These are phyloP conservation scores for Epistrophella euchroma DNA, from an alignment of 2,888 invertebrate genomes.

Conservation along the genomic window DNA sequence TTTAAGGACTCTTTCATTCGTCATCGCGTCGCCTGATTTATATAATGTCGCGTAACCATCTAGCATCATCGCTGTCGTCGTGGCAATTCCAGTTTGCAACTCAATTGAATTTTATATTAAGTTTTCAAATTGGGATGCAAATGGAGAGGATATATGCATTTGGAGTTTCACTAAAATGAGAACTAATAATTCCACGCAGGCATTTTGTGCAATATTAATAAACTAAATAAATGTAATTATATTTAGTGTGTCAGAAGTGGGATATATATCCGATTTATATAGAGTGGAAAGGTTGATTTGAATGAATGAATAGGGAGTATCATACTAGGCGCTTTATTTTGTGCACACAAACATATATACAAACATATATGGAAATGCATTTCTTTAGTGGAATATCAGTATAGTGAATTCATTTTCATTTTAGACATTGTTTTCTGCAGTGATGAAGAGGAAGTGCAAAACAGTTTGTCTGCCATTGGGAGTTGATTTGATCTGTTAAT, in stretches of 20 bases:
- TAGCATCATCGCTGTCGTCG: constrained; percentile 15
- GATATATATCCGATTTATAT: constrained; percentile 14
- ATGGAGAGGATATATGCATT: constrained; percentile 51
- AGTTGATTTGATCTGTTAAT: constrained; percentile 47
- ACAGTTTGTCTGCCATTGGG: constrained; percentile 15
- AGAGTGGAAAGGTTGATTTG: constrained; percentile 26
- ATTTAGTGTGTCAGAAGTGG: constrained; percentile 21
- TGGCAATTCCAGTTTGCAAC: constrained; percentile 72
- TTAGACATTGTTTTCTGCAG: constrained; percentile 16
- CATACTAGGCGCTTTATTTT: background rate
- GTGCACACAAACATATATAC: background rate
- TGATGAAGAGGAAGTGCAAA: constrained; percentile 23
- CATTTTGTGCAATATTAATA: constrained; percentile 69
- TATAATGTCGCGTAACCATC: constrained; percentile 48
- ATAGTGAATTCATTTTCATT: background rate
- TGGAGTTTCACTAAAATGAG: constrained; percentile 39
- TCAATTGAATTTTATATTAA: constrained; percentile 74
- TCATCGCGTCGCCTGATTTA: constrained; percentile 57
- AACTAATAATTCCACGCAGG: constrained; percentile 39
- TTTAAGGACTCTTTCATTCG: constrained; percentile 46
- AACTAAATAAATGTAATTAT: constrained; percentile 70
- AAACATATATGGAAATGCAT: background rate
- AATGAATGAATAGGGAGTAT: constrained; percentile 29
- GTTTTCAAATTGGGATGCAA: constrained; percentile 62
- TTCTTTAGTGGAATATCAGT: background rate